phyloP scores from a whole-genome alignment of 2,888 invertebrate genomes.

The Diloba caeruleocephala region DNA sequence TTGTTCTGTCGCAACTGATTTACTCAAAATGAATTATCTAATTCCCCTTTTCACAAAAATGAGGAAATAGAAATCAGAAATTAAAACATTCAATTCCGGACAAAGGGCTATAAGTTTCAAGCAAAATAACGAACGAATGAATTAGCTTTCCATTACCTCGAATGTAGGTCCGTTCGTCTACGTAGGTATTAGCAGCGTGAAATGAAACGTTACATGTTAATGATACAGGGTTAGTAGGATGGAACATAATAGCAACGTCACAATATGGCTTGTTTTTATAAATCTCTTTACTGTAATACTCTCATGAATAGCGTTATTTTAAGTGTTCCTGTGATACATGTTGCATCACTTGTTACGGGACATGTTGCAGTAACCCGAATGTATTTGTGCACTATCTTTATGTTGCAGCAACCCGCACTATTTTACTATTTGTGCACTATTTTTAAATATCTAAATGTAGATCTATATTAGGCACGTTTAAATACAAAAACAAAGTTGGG shows the following conservation, averaged over 20 bases:
- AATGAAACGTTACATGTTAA: slow-evolving; percentile 68
- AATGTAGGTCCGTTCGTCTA: slow-evolving; percentile 88
- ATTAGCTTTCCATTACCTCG: slow-evolving; percentile 85
- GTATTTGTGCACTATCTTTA: background rate
- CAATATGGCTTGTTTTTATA: slow-evolving; percentile 9
- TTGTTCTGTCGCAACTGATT: too few relatives aligned
- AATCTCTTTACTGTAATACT: slow-evolving; percentile 2
- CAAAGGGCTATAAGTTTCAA: background rate
- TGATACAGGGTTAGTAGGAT: slow-evolving; percentile 47
- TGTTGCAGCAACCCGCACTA: slow-evolving; percentile 1
- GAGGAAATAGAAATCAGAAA: background rate
- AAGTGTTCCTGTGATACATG: background rate
- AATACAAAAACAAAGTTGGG: too few relatives aligned
- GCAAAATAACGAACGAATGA: slow-evolving; percentile 28
- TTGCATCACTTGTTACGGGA: background rate
- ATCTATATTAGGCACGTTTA: too few relatives aligned
- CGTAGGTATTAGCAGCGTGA: slow-evolving; percentile 74
- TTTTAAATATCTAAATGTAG: too few relatives aligned
- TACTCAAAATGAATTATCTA: too few relatives aligned
- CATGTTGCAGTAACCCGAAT: background rate
- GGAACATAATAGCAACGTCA: slow-evolving; percentile 31
- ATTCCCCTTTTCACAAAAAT: background rate
- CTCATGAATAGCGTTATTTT: background rate
- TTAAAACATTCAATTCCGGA: slow-evolving; percentile 3
- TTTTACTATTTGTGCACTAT: background rate